Evolutionary conservation across 2,888 invertebrate species (phyloP).

Genomic region (Acanthosepion pharaonis): DNA sequence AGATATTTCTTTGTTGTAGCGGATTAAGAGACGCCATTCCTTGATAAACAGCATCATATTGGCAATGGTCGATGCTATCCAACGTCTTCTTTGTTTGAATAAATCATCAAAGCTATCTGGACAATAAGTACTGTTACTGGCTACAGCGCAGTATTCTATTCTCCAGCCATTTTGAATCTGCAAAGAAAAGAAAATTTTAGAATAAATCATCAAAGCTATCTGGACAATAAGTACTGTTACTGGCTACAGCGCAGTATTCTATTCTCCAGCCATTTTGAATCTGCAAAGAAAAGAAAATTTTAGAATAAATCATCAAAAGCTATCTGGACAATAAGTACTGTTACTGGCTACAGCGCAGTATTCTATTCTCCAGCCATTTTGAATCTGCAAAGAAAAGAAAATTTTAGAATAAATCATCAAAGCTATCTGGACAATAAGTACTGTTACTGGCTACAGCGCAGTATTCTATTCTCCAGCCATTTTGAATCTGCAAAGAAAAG

Average conservation of each 20-base stretch:
- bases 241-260: constrained; percentile 71
- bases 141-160: constrained; percentile 71
- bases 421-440: constrained; percentile 70
- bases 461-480: constrained; percentile 72
- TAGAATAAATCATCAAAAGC: constrained; percentile 72
- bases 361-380: constrained; percentile 71
- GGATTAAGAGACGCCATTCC: constrained; percentile 59
- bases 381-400: constrained; percentile 57
- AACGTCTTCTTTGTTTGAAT: constrained; percentile 70
- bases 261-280: constrained; percentile 71
- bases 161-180: constrained; percentile 71
- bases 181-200: not conserved
- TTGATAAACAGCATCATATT: constrained; percentile 63
- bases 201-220: constrained; percentile 71
- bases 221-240: constrained; percentile 69
- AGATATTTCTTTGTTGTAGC: constrained; percentile 65
- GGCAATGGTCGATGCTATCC: constrained; percentile 71
- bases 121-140: constrained; percentile 69
- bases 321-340: constrained; percentile 69
- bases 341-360: constrained; percentile 71
- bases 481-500: constrained; percentile 59
- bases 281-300: constrained; percentile 52
- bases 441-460: constrained; percentile 69
- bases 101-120: constrained; percentile 72
- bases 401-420: constrained; percentile 72